These are phyloP conservation scores for Drosophila buzzatii DNA, from an alignment of 2,888 invertebrate genomes.

Conservation along the genomic window DNA sequence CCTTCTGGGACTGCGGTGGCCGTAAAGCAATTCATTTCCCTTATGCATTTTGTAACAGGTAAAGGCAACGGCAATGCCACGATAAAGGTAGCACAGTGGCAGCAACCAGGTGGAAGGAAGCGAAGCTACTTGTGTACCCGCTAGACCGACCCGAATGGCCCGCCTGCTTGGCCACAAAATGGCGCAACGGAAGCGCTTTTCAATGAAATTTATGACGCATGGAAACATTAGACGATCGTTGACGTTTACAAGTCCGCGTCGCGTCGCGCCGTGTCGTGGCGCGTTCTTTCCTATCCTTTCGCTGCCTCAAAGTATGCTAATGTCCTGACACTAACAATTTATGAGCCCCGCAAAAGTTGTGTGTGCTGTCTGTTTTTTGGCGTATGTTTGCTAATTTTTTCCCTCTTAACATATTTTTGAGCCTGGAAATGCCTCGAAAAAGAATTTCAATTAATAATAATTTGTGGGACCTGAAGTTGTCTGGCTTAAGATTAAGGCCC, in stretches of 20 bases:
- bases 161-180: conserved; percentile 52
- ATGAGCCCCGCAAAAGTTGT: conserved; percentile 66
- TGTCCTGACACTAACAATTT: conserved; percentile 70
- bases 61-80: conserved; percentile 32
- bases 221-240: conserved; percentile 83
- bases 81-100: conserved; percentile 13
- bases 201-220: conserved; percentile 84
- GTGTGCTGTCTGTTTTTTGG: conserved; percentile 59
- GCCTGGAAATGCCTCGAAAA: conserved; percentile 50
- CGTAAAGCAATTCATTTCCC: conserved; percentile 82
- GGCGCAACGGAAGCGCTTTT: conserved; percentile 83
- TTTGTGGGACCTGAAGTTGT: conserved; percentile 72
- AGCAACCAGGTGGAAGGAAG: conserved; percentile 32
- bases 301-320: conserved; percentile 51
- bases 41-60: conserved; percentile 74
- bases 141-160: conserved; percentile 19
- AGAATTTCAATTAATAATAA: conserved; percentile 84
- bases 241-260: conserved; percentile 78
- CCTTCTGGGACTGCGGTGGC: conserved; percentile 74
- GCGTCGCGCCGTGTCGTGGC: conserved; percentile 2
- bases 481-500: neutral
- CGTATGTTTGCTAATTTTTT: conserved; percentile 58
- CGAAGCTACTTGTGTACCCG: conserved; percentile 27
- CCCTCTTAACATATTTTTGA: conserved; percentile 2
- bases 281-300: conserved; percentile 22